Conservation (phyloP, 2,113 vertebrate genomes). For the Merops nubicus region DNA sequence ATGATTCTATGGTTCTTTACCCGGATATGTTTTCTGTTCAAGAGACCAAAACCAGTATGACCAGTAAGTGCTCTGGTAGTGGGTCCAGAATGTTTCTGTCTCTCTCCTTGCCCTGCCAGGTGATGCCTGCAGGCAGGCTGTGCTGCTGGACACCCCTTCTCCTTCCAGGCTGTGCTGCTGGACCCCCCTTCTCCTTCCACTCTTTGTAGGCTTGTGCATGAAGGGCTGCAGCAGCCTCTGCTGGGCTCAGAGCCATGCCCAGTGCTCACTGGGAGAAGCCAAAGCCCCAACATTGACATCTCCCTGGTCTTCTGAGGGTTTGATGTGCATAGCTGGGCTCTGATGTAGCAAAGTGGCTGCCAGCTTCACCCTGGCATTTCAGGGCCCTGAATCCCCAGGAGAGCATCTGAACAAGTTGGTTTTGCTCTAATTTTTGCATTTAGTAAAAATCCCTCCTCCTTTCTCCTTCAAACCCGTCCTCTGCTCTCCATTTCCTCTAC, state of each 20-base stretch:
- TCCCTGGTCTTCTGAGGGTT: background rate
- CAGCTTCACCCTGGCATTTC: background rate
- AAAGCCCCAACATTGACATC: background rate
- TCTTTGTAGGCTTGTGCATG: background rate
- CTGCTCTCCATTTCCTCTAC: background rate
- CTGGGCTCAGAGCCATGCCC: background rate
- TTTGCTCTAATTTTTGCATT: background rate
- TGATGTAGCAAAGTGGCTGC: background rate
- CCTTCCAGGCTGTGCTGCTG: background rate
- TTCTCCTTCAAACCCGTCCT: background rate
- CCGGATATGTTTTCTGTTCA: background rate
- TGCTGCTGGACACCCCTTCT: background rate
- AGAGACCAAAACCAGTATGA: background rate
- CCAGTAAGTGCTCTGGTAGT: background rate
- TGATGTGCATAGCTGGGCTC: background rate
- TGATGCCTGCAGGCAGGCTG: background rate
- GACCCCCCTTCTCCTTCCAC: background rate
- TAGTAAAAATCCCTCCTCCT: background rate
- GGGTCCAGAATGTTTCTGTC: background rate
- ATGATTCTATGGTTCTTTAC: fast-evolving
- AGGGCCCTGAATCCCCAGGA: background rate
- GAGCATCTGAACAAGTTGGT: background rate
- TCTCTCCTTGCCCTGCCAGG: background rate
- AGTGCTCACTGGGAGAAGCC: background rate
- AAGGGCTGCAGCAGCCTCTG: background rate